Conservation (phyloP, 2,113 vertebrate genomes). For the Syngnathus scovelli region DNA sequence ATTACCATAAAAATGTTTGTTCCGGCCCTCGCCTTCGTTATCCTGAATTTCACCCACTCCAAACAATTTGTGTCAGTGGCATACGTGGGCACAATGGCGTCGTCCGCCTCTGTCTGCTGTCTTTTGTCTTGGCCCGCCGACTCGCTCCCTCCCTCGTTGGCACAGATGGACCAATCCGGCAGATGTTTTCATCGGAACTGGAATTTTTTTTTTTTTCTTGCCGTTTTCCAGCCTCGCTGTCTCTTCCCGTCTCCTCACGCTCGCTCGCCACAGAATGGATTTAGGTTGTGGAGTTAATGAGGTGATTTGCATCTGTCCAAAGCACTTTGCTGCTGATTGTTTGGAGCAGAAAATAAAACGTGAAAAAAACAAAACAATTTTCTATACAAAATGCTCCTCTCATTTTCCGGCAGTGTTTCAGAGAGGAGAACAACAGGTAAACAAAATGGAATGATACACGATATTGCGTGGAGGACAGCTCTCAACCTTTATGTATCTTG, state of each 20-base stretch:
- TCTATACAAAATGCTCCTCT: constrained; percentile 2
- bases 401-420: background rate
- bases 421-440: background rate
- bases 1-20: background rate
- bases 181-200: constrained; percentile 62
- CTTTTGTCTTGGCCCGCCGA: constrained; percentile 38
- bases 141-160: constrained; percentile 41
- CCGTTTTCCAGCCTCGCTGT: background rate
- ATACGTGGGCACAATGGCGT: constrained; percentile 46
- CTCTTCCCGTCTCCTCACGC: constrained; percentile 14
- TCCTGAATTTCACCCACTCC: constrained; percentile 24
- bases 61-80: constrained; percentile 55
- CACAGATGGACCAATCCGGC: constrained; percentile 65
- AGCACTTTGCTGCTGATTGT: constrained; percentile 65
- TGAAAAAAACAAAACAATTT: constrained; percentile 17
- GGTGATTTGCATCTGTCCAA: constrained; percentile 70
- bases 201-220: background rate
- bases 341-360: constrained; percentile 53
- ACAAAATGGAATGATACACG: background rate
- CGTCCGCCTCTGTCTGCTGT: constrained; percentile 17
- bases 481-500: background rate
- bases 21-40: constrained; percentile 31
- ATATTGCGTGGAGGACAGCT: background rate
- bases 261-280: constrained; percentile 51
- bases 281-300: constrained; percentile 62